Evolutionary conservation across 64 coral and sea anemone species (phyloP), one percentile per base, ranked within the genome.

Genomic region (Orbicella faveolata): DNA sequence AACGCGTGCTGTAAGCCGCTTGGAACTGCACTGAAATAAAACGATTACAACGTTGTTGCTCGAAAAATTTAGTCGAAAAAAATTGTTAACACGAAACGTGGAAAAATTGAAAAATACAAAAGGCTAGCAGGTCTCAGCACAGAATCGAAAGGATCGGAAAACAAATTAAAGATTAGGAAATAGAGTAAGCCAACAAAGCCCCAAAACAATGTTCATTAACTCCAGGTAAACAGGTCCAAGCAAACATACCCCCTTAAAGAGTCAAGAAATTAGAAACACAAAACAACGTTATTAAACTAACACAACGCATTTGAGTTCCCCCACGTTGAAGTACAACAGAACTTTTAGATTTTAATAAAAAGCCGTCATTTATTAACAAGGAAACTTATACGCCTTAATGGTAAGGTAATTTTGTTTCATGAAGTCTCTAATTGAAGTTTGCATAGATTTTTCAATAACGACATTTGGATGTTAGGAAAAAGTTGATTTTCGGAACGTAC

Each of bases 231-330:
- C 92, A 73, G 79, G 35, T 77, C 36, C 89, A 73, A 39, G 72
- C 84, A 93, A 96, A 96, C 41, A 96, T 90, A 96, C 95, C 92
- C 87, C 83, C 83, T 90, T 89, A 91, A 91, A 88, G 87, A 89
- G 75, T 79, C 74, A 77, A 89, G 81, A 96, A 96, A 96, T 87
- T 82, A 93, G 87, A 91, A 88, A 87, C 83, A 80, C 77, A 96
- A 90, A 94, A 86, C 81, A 78, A 57, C 13, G 33, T 90, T 81
- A 93, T 96, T 96, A 94, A 87, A 51, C 72, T 80, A 88, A 94
- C 88, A 90, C 66, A 89, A 36, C 76, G 70, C 33, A 74, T 34
- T 39, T 75, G 64, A 87, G 92, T 96, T 79, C 95, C 88, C 95
- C 95, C 95, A 94, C 95, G 95, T 82, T 52, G 95, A 90, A 92